Evolutionary conservation across 2,113 vertebrate genomes (phyloP).

Genomic region (Channa maculata): DNA sequence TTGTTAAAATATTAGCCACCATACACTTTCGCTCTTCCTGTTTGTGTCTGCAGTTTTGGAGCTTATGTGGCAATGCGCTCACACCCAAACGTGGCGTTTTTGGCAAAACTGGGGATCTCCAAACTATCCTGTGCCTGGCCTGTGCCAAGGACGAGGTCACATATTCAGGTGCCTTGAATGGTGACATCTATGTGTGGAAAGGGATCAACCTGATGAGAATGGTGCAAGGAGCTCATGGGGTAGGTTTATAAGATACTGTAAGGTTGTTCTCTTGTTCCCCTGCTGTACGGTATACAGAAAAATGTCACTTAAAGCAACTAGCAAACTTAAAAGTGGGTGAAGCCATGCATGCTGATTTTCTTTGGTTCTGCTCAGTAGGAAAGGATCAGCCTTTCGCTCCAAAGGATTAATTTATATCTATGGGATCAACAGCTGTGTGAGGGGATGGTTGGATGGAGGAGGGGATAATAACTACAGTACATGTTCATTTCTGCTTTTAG

Average conservation of each 20-base stretch:
- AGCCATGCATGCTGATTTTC: constrained; percentile 24
- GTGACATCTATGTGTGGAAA: constrained; percentile 99
- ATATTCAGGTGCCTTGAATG: constrained; percentile 96
- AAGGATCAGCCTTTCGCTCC: constrained; percentile 79
- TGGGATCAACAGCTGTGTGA: constrained; percentile 79
- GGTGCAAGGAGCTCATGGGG: constrained; percentile 95
- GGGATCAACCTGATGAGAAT: constrained; percentile 93
- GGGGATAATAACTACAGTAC: constrained; percentile 66
- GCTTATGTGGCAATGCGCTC: constrained; percentile 96
- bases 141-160: constrained; percentile 97
- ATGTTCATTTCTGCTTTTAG: constrained; percentile 56
- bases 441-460: constrained; percentile 70
- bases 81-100: constrained; percentile 97
- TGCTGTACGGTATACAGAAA: neutral
- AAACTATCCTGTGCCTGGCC: constrained; percentile 97
- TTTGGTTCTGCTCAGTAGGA: constrained; percentile 67
- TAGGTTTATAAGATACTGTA: constrained; percentile 76
- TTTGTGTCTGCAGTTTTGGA: constrained; percentile 93
- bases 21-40: constrained; percentile 49
- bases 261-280: neutral
- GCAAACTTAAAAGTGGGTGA: constrained; percentile 18
- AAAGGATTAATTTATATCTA: constrained; percentile 81
- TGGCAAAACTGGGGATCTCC: constrained; percentile 97
- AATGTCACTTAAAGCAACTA: constrained; percentile 7
- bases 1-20: constrained; percentile 72